A percentile compares a stretch with the other conserved stretches of the same genome.
phyloP scores from a whole-genome alignment of 2,797 vertebrate genomes.

The Rhincodon typus region DNA sequence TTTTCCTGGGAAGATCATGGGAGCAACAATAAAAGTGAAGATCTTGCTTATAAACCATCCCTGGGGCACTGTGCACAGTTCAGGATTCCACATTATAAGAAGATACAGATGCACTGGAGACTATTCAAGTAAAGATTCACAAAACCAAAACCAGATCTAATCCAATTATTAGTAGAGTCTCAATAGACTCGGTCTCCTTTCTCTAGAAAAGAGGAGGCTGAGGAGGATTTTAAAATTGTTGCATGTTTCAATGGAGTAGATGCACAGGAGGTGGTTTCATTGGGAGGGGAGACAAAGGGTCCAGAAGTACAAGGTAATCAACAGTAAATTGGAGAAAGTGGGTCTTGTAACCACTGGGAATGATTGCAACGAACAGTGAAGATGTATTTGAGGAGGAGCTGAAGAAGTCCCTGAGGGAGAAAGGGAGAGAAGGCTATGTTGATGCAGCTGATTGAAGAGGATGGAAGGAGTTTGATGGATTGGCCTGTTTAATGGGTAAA shows the following conservation, averaged over 20 bases:
- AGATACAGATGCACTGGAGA: neutral
- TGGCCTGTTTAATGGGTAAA: neutral
- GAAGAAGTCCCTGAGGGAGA: neutral
- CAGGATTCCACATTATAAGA: neutral
- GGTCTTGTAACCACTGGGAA: too few relatives aligned
- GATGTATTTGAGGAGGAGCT: neutral
- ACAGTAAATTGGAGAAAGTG: too few relatives aligned
- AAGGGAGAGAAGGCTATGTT: neutral
- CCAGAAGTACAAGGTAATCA: too few relatives aligned
- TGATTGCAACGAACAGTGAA: too few relatives aligned
- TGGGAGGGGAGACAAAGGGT: too few relatives aligned
- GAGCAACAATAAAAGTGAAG: neutral
- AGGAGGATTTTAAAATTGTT: neutral
- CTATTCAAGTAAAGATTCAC: neutral
- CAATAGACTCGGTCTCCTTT: neutral
- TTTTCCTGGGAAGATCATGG: neutral
- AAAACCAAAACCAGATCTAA: neutral
- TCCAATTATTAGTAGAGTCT: neutral
- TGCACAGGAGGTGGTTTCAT: neutral
- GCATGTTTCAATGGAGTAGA: neutral
- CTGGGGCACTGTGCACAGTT: neutral
- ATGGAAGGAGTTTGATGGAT: neutral
- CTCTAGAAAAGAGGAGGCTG: neutral
- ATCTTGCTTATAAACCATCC: neutral
- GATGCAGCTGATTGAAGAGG: neutral